phyloP scores from a whole-genome alignment of 2,888 invertebrate genomes.

The Pheosia tremula region DNA sequence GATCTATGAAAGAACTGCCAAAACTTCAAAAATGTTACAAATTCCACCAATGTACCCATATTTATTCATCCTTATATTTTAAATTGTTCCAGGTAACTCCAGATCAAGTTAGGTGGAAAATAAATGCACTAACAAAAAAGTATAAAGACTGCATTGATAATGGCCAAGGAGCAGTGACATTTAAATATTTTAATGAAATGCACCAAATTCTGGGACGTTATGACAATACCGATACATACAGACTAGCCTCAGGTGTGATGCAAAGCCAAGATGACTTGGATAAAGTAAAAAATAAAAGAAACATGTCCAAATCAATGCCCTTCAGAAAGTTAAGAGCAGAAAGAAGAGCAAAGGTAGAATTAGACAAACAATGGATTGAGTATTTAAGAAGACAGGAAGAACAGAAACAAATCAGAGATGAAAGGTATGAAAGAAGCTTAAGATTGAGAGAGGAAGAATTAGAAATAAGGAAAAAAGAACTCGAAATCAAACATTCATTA shows the following conservation, averaged over 20 bases:
- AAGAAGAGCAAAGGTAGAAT: constrained; percentile 62
- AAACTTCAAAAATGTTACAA: too few species aligned
- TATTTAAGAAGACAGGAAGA: constrained; percentile 65
- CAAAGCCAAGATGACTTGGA: constrained; percentile 46
- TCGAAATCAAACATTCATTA: constrained; percentile 65
- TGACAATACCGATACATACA: constrained; percentile 56
- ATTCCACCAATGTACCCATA: background rate
- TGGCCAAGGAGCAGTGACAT: constrained; percentile 56
- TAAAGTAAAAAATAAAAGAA: constrained; percentile 50
- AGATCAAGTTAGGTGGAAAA: constrained; percentile 71
- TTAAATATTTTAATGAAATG: constrained; percentile 72
- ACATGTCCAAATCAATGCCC: constrained; percentile 50
- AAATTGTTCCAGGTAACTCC: constrained; percentile 56
- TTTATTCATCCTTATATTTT: constrained; percentile 11
- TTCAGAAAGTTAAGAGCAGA: constrained; percentile 62
- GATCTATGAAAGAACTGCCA: too few species aligned
- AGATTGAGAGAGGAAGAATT: constrained; percentile 64
- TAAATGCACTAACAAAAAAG: constrained; percentile 69
- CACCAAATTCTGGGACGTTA: constrained; percentile 63
- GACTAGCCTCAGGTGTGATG: constrained; percentile 59
- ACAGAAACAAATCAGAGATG: constrained; percentile 58
- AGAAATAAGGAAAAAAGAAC: constrained; percentile 59
- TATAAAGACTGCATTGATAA: constrained; percentile 67
- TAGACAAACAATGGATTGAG: constrained; percentile 69
- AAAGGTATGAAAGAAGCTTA: constrained; percentile 63